Percentiles rank a stretch among this genome's conserved stretches.
These are phyloP conservation scores for Phytoseiulus persimilis DNA, from an alignment of 2,888 invertebrate species.

Conservation along the genomic window DNA sequence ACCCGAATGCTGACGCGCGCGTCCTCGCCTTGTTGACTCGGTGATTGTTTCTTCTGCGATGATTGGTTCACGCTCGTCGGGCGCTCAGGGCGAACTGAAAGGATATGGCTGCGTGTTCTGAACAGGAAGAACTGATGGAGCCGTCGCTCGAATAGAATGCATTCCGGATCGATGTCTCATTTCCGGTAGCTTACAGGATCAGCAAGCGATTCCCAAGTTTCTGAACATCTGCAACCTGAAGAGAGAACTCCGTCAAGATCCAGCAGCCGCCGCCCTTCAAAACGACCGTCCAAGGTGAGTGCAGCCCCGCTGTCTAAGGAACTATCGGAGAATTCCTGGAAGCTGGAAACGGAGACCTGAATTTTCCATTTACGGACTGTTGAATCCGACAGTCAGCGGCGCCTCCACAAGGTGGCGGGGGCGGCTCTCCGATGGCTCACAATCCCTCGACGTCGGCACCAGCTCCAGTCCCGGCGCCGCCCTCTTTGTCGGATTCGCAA, in stretches of 20 bases:
- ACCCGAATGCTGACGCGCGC: neutral
- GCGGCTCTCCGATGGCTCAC: neutral
- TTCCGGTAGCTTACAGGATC: conserved; percentile 13
- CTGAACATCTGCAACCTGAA: conserved; percentile 26
- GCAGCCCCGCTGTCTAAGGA: neutral
- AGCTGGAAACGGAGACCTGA: too few species aligned
- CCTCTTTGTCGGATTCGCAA: conserved; percentile 9
- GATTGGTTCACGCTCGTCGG: neutral
- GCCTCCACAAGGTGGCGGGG: neutral
- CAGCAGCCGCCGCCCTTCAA: conserved; percentile 12
- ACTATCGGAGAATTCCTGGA: too few species aligned
- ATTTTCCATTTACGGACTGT: too few species aligned
- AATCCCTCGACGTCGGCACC: neutral
- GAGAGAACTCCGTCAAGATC: conserved; percentile 20
- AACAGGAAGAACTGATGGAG: neutral
- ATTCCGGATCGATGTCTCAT: neutral
- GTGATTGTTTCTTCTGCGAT: neutral
- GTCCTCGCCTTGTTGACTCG: neutral
- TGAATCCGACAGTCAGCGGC: too few species aligned
- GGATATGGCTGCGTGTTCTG: neutral
- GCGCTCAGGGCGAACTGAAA: neutral
- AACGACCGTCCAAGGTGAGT: conserved; percentile 11
- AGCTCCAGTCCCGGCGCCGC: neutral
- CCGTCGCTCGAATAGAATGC: neutral
- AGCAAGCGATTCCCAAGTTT: conserved; percentile 26